Percentiles rank a stretch among this genome's conserved stretches.
Conservation (phyloP, 2,797 vertebrate species). For the Synaphobranchus kaupii region DNA sequence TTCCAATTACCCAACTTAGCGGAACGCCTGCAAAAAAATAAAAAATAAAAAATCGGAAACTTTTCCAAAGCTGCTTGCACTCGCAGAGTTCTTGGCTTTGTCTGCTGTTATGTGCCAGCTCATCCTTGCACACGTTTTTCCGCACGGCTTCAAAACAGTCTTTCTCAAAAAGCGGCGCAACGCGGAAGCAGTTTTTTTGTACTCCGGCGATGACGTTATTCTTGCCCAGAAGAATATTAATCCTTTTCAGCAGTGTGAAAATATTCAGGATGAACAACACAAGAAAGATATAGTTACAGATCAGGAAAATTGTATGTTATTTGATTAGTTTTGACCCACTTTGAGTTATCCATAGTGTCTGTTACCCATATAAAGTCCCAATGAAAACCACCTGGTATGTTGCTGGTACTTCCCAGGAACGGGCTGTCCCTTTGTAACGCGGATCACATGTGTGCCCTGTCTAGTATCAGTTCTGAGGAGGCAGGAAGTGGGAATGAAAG, state of each 20-base stretch:
- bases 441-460: slow-evolving; percentile 65
- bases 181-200: not conserved
- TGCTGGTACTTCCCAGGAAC: slow-evolving; percentile 57
- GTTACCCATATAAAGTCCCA: slow-evolving; percentile 36
- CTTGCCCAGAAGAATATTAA: not conserved
- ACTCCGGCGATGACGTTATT: not conserved
- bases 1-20: slow-evolving; percentile 84
- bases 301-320: slow-evolving; percentile 8
- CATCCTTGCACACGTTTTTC: slow-evolving; percentile 16
- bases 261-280: slow-evolving; percentile 1
- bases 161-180: not conserved
- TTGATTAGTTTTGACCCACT: slow-evolving; percentile 21
- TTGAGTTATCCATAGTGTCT: slow-evolving; percentile 13
- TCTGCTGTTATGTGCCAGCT: slow-evolving; percentile 25
- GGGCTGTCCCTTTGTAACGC: slow-evolving; percentile 28
- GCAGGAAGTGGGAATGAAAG: slow-evolving; percentile 71
- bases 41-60: not conserved
- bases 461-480: slow-evolving; percentile 62
- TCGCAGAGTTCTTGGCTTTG: slow-evolving; percentile 26
- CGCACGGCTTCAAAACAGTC: not conserved
- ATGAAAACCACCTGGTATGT: slow-evolving; percentile 57
- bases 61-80: slow-evolving; percentile 36
- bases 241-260: slow-evolving; percentile 9
- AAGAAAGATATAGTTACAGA: slow-evolving; percentile 14
- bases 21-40: slow-evolving; percentile 57